A percentile compares a stretch with the other conserved stretches of the same genome.
Evolutionary conservation across 2,888 invertebrate genomes (phyloP).

Genomic region (Parelbella ahira): DNA sequence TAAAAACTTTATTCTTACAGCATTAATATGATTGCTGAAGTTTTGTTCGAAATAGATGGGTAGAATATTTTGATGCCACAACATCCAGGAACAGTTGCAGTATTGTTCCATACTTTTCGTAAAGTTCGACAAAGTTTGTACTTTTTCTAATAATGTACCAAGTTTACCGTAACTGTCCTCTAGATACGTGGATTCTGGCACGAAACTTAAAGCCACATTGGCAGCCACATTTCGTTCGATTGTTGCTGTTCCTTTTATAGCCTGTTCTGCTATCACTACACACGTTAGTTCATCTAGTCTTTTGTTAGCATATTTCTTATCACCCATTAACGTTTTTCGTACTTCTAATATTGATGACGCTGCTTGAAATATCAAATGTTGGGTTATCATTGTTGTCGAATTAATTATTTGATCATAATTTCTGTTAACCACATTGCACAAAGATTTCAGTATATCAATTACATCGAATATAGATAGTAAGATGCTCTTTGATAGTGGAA

Average conservation of each 20-base stretch:
- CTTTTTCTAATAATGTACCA: constrained; percentile 81
- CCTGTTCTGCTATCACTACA: constrained; percentile 86
- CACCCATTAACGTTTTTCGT: constrained; percentile 83
- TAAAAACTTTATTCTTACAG: constrained; percentile 79
- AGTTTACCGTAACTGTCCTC: constrained; percentile 84
- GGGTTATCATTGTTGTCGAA: constrained; percentile 87
- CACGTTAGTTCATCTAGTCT: constrained; percentile 87
- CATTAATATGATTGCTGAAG: constrained; percentile 83
- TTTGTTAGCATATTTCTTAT: constrained; percentile 83
- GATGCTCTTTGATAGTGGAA: constrained; percentile 88
- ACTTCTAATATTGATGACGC: constrained; percentile 83
- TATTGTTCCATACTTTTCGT: constrained; percentile 78
- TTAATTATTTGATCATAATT: constrained; percentile 86
- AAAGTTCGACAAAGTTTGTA: constrained; percentile 83
- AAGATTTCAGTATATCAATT: constrained; percentile 88
- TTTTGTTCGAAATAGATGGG: constrained; percentile 88
- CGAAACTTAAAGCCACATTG: constrained; percentile 84
- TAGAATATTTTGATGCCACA: constrained; percentile 90
- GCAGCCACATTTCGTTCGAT: constrained; percentile 83
- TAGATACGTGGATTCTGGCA: constrained; percentile 81
- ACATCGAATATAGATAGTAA: constrained; percentile 89
- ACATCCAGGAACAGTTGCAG: constrained; percentile 88
- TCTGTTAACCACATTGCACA: constrained; percentile 85
- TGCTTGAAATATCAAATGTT: constrained; percentile 89
- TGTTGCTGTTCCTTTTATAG: constrained; percentile 83